Conservation (phyloP, 2,797 vertebrate species). For the Triplophysa yarkandensis region DNA sequence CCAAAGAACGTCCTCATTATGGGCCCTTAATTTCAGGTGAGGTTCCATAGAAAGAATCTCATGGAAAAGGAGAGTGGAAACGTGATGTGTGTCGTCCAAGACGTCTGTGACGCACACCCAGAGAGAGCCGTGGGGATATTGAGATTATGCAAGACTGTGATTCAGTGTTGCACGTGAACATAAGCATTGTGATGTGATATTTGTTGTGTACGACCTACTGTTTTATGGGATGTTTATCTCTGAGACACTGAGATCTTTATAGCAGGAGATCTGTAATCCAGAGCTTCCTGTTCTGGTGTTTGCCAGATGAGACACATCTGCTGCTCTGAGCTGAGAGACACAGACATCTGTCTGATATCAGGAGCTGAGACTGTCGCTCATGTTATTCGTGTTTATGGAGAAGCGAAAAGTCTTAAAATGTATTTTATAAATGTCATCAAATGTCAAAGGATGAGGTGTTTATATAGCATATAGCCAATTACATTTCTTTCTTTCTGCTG, state of each 20-base stretch:
- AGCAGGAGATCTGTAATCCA: conserved; percentile 7
- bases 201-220: background rate
- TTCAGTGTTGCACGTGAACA: conserved; percentile 34
- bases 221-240: conserved; percentile 8
- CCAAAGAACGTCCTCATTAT: background rate
- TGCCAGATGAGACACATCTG: conserved; percentile 36
- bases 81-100: conserved; percentile 2
- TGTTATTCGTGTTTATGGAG: background rate
- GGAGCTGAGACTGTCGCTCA: background rate
- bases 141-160: conserved; percentile 50
- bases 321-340: conserved; percentile 9
- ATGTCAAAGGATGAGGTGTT: background rate
- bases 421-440: conserved; percentile 33
- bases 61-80: background rate
- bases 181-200: background rate
- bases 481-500: background rate
- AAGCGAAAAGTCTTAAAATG: background rate
- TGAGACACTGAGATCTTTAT: conserved; percentile 18
- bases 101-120: conserved; percentile 31
- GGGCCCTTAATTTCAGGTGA: conserved; percentile 1
- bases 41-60: background rate
- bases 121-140: conserved; percentile 32
- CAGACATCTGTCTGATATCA: conserved; percentile 34
- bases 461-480: background rate
- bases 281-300: conserved; percentile 13